Evolutionary conservation across 2,113 vertebrate species (phyloP).

Genomic region (Heterocephalus glaber): DNA sequence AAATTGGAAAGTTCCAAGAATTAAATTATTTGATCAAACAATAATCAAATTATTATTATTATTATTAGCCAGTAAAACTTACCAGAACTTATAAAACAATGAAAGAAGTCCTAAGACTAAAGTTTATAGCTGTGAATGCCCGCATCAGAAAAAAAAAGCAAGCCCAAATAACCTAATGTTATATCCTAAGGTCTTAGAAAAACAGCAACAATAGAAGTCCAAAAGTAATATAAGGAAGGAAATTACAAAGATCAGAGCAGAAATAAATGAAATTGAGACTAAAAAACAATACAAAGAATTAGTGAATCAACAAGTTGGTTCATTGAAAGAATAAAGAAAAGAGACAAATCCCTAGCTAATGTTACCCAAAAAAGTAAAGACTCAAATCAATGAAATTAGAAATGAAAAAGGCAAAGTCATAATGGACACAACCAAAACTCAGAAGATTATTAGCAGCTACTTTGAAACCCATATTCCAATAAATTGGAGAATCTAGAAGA

Average conservation of each 20-base stretch:
- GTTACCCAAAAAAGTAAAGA: neutral
- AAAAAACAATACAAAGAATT: neutral
- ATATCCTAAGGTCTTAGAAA: neutral
- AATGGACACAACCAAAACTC: neutral
- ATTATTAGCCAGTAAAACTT: neutral
- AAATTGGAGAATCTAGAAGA: neutral
- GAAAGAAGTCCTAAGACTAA: neutral
- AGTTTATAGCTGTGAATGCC: neutral
- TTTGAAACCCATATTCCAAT: neutral
- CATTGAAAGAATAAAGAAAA: neutral
- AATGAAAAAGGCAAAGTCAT: neutral
- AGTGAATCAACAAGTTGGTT: neutral
- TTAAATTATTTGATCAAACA: neutral
- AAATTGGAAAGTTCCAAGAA: neutral
- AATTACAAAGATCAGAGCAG: neutral
- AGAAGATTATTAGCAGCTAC: neutral
- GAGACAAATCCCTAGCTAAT: neutral
- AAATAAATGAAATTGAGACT: neutral
- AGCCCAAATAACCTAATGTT: neutral
- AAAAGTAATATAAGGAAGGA: neutral
- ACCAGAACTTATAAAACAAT: neutral
- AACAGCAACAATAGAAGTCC: neutral
- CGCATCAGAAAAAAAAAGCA: neutral
- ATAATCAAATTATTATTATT: too few relatives aligned
- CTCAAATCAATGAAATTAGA: neutral